Conservation (phyloP, 1,140 invertebrate genomes). For the Orchesella cincta region DNA sequence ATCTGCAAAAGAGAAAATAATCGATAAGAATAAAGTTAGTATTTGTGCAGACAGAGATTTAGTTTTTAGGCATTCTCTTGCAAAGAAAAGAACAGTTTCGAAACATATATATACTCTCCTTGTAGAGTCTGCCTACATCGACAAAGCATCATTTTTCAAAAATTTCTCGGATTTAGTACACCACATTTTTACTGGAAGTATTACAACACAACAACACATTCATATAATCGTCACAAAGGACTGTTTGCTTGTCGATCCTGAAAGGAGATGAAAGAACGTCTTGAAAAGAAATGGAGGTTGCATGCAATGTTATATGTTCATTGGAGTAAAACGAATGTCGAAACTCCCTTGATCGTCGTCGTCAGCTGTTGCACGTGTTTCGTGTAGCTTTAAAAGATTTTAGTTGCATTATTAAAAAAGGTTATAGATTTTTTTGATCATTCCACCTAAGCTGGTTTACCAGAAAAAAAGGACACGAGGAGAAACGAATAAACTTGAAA, state of each 20-base stretch:
- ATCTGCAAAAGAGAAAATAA: too few relatives aligned
- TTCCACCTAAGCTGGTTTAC: not conserved
- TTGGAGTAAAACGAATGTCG: not conserved
- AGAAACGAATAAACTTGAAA: not conserved
- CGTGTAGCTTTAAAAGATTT: not conserved
- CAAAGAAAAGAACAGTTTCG: too few relatives aligned
- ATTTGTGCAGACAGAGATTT: too few relatives aligned
- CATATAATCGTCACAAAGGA: not conserved
- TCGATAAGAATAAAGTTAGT: too few relatives aligned
- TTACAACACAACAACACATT: too few relatives aligned
- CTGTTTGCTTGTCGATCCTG: not conserved
- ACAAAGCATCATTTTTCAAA: too few relatives aligned
- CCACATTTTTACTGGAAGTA: too few relatives aligned
- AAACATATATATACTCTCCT: too few relatives aligned
- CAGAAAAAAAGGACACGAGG: not conserved
- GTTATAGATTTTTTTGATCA: not conserved
- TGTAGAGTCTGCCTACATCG: too few relatives aligned
- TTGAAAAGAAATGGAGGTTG: not conserved
- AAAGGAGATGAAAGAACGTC: not conserved
- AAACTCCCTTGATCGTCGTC: not conserved
- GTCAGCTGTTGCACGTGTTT: constrained; percentile 16
- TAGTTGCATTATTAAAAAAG: constrained; percentile 4
- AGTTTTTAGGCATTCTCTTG: too few relatives aligned
- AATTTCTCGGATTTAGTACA: too few relatives aligned
- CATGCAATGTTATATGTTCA: not conserved